A percentile compares a stretch with the other conserved stretches of the same genome.
Conservation (phyloP, 1,140 invertebrate genomes). For the Wasmannia auropunctata region DNA sequence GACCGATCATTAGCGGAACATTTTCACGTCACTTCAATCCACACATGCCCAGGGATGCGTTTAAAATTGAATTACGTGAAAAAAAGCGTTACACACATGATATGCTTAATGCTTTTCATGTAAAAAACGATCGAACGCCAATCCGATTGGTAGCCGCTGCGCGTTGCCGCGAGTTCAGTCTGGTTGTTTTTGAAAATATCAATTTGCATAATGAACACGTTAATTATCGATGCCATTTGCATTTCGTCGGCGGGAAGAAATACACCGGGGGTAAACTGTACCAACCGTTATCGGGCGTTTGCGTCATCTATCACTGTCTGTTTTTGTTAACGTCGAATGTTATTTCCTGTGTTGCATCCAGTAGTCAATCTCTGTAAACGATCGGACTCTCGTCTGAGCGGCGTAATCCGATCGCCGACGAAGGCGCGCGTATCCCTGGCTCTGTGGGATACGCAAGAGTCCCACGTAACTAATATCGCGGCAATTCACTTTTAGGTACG, state of each 20-base stretch:
- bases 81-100: neutral
- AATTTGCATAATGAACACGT: slow-evolving; percentile 38
- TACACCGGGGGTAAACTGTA: slow-evolving; percentile 27
- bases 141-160: neutral
- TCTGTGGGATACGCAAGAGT: slow-evolving; percentile 47
- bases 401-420: neutral
- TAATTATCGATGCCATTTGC: slow-evolving; percentile 46
- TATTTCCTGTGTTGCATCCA: slow-evolving; percentile 35
- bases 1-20: slow-evolving; percentile 24
- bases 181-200: slow-evolving; percentile 25
- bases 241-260: slow-evolving; percentile 36
- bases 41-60: neutral
- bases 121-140: neutral
- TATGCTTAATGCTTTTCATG: neutral
- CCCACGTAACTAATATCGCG: slow-evolving; percentile 70
- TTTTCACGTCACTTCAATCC: neutral
- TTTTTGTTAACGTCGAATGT: slow-evolving; percentile 34
- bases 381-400: neutral
- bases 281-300: slow-evolving; percentile 1
- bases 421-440: slow-evolving; percentile 14
- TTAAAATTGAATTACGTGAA: slow-evolving; percentile 1
- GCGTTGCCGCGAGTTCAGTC: neutral
- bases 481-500: slow-evolving; percentile 35
- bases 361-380: slow-evolving; percentile 46
- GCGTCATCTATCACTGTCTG: slow-evolving; percentile 50